Evolutionary conservation across 2,888 invertebrate genomes (phyloP), one percentile per base, ranked within the genome.

Genomic region (Chloroclystis v-ata): DNA sequence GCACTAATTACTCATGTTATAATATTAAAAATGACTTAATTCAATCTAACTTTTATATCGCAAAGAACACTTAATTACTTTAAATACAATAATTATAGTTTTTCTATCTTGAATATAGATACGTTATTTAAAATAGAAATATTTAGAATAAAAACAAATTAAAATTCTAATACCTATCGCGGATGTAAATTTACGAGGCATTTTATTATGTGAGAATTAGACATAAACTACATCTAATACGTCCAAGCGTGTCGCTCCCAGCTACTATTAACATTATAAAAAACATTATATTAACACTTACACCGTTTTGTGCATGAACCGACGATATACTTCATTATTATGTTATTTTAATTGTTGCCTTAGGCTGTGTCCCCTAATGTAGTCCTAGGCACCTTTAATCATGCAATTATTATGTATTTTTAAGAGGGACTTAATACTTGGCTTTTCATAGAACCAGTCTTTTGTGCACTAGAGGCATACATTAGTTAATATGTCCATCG

Each of bases 251-350:
- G 20, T 43, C 25, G 26, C 33, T 26, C 33, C 26, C n/a, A 25
- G 43, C 26, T 7, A 35, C 26, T 14, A 8, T 8, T 25, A 13
- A 25, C 25, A 30, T 24, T 10, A 35, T 37, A 41, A 37, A 44
- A 41, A 37, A 37, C 10, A 41, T 44, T 26, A 37, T 42, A 38
- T 42, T 20, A 33, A 25, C 37, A 45, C 44, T 45, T 49, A 42
- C 28, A 9, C 14, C 42, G 24, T 45, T 44, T 45, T 38, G n/a
- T 13, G 40, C 4, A 3, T 6, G 32, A 45, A 49, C 37, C 30
- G 41, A 16, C 45, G 45, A 38, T 42, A 44, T 37, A 41, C 32
- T 28, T 49, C 26, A 28, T 28, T 40, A 44, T 45, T 45, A 44
- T 28, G 39, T 42, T 37, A 25, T 43, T 41, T 24, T 40, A 41